Conservation (phyloP, 1,140 invertebrate species). For the Aphaenogaster ashmeadi region DNA sequence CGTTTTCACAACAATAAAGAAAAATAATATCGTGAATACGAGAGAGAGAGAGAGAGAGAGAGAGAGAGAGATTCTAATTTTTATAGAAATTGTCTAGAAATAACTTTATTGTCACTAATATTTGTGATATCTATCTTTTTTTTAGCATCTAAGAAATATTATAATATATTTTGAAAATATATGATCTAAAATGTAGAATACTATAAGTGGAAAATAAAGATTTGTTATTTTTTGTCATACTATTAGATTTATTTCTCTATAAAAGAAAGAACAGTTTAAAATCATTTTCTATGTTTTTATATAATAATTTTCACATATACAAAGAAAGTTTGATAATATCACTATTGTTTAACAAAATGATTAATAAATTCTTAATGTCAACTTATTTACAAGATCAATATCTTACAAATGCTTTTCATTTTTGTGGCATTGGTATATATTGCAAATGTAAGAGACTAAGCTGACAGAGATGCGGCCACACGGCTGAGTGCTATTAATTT, state of each 20-base stretch:
- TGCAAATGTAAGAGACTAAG: neutral
- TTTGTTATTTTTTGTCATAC: neutral
- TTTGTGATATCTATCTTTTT: neutral
- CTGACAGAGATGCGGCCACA: neutral
- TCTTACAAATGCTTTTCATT: neutral
- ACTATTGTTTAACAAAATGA: neutral
- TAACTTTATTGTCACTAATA: neutral
- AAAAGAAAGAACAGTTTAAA: neutral
- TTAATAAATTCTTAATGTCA: constrained; percentile 21
- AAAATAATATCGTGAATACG: neutral
- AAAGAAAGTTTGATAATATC: neutral
- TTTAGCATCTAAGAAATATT: neutral
- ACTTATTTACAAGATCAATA: neutral
- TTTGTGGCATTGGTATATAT: neutral
- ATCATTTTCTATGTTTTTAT: neutral
- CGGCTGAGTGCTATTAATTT: constrained; percentile 2
- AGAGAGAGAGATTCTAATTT: neutral
- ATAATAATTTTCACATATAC: neutral
- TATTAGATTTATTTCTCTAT: neutral
- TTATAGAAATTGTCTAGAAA: neutral
- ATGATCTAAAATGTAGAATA: neutral
- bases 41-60: neutral
- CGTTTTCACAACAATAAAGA: neutral
- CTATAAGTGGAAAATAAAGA: neutral
- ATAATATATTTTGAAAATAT: neutral